Base-by-base conservation (phyloP, 2,113 vertebrate species). In the Odobenus rosmarus region DNA sequence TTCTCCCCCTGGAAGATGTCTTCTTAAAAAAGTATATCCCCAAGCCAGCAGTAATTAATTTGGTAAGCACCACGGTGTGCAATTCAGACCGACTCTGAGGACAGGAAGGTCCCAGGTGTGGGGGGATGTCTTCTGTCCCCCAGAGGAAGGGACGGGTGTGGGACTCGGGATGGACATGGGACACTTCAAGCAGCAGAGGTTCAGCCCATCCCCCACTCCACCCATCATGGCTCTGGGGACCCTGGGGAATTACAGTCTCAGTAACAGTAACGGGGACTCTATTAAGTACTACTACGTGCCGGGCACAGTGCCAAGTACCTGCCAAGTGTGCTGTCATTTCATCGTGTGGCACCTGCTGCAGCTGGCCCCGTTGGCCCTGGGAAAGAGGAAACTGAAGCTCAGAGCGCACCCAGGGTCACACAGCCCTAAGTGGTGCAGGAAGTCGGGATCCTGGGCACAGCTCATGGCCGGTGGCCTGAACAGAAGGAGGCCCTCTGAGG, bases 21-120 rank as follows among this genome's bases (percentile, higher is more conserved):
- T 96, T 96, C 97, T 96, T 96, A 80, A 97, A 96, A 98, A 97
- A 88, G 77, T 64, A 74, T 74, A 92, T 94, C 62, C 95, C 94
- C 84, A 72, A 88, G 96, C 33, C 49, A 67, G 92, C 76, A 59
- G 84, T 84, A 72, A 94, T 96, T 96, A 96, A 97, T 88, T 95
- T 85, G 42, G 93, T 86, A 88, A 92, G 51, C 46, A 10, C 59
- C 18, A 2, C 55, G 42, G 79, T 46, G 72, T 55, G 28, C 26
- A 12, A 67, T 90, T 88, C 84, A 74, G 86, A 55, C 12, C 0
- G 62, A 62, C 57, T 59, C 31, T 49, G 74, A 84, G 95, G 86
- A 93, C 3, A n/a, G 85, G 88, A 59, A 76, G 91, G 59, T 79
- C 88, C 57, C 92, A 46, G 80, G 88, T 51, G 46, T 33, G 26